Evolutionary conservation across 2,113 vertebrate species (phyloP).

Genomic region (Muntiacus reevesi): DNA sequence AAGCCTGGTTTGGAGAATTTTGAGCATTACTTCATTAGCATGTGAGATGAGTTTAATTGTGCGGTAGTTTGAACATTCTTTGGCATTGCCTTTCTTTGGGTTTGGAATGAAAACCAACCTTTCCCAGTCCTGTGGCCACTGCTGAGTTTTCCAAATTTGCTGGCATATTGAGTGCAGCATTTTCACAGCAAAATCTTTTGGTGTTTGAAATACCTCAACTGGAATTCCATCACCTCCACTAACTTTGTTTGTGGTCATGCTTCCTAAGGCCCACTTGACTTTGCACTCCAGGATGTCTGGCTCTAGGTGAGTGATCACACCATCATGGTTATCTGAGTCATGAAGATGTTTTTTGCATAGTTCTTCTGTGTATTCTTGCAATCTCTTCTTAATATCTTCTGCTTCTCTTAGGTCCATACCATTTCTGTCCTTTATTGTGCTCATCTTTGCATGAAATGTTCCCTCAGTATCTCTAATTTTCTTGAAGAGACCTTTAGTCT

Average conservation of each 20-base stretch:
- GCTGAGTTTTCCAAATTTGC: background rate
- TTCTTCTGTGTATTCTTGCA: background rate
- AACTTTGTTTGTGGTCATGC: background rate
- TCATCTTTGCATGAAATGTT: background rate
- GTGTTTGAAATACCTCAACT: background rate
- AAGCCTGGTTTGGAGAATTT: background rate
- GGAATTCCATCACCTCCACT: background rate
- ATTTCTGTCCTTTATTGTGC: background rate
- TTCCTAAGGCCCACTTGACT: background rate
- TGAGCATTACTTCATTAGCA: background rate
- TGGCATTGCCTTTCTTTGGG: background rate
- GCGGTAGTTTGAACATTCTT: background rate
- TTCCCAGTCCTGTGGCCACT: background rate
- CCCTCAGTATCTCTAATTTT: background rate
- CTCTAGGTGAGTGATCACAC: background rate
- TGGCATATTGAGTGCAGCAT: background rate
- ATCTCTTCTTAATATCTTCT: background rate
- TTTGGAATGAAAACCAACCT: background rate
- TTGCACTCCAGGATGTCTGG: background rate
- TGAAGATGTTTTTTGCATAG: background rate
- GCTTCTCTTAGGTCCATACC: background rate
- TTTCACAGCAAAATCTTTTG: background rate
- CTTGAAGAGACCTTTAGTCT: background rate
- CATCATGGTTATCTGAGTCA: background rate
- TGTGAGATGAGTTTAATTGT: background rate